Evolutionary conservation across 1,140 invertebrate species (phyloP), one percentile per base, ranked within the genome.

Genomic region (Dufourea novaeangliae): DNA sequence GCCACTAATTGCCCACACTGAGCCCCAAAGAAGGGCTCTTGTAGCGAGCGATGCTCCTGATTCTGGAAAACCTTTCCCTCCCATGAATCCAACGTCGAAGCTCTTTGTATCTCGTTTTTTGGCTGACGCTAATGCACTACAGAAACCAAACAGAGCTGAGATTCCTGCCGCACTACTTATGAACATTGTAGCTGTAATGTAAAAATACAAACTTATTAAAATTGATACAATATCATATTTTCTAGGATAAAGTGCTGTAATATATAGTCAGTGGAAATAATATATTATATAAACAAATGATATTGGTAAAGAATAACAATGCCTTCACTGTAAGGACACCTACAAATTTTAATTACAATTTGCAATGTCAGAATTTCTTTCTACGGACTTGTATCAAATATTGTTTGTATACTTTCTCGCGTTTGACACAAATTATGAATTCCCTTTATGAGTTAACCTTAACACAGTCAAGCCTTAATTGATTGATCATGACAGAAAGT

Each of bases 1-100:
- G 14, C 97, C 97, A 46, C 95, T 93, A 20, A 97, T 93, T 0
- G 98, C 96, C 92, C 97, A 98, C 2, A 98, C 86, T 6, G 97
- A 97, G 3, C 97, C 98, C 95, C 96, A 97, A 27, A 95, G 96
- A 2, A 99, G 92, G 2, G 98, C 98, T 88, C 96, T 92, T 41
- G 97, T 74, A 2, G 97, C 97, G 73, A 98, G 92, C 7, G 95
- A 93, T 7, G 95, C 94, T 22, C 97, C 97, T 78, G 95, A 95
- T 89, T 97, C 97, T 29, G 94, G 93, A 57, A 96, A 82, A 82
- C 95, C 95, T 83, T 94, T 92, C 44, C 93, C 92, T 46, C 94
- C 93, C 17, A 94, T 91, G 71, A 97, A 89, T 32, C 96, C 96
- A 93, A 97, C 96, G 79, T 94, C 94, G 88, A 98, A 97, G 88